phyloP scores from a whole-genome alignment of 2,797 vertebrate genomes.

The Intellagama lesueurii region DNA sequence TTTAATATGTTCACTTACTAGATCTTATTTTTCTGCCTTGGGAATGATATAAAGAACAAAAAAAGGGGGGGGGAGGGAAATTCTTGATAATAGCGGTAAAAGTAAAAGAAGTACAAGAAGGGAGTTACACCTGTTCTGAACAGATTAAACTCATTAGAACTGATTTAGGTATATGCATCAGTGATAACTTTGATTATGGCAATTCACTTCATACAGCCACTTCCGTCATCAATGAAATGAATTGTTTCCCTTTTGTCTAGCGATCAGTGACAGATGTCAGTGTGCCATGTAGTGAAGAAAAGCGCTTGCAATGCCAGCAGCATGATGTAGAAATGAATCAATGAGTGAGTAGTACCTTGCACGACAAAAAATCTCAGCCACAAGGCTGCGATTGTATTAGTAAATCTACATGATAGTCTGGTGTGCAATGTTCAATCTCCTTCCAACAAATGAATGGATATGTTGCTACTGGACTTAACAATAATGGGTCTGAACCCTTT shows the following conservation, averaged over 20 bases:
- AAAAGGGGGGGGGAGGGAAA: not conserved
- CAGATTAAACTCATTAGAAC: not conserved
- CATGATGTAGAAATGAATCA: too few relatives aligned
- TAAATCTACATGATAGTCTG: not conserved
- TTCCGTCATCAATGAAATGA: not conserved
- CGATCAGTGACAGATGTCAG: not conserved
- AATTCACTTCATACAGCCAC: constrained; percentile 16
- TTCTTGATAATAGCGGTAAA: not conserved
- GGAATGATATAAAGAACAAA: not conserved
- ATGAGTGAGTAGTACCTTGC: not conserved
- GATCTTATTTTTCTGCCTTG: not conserved
- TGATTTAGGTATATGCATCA: not conserved
- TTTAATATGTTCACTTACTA: not conserved
- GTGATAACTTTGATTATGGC: not conserved
- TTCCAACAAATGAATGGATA: not conserved
- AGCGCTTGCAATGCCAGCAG: not conserved
- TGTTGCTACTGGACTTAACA: not conserved
- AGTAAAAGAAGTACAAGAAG: not conserved
- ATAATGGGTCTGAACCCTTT: not conserved
- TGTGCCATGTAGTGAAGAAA: not conserved
- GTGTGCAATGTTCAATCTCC: not conserved
- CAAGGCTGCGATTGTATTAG: not conserved
- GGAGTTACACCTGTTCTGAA: not conserved
- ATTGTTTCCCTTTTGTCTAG: not conserved
- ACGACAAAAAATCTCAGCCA: not conserved